Evolutionary conservation across 2,888 invertebrate species (phyloP), one percentile per base, ranked within the genome.

Genomic region (Dryobota labecula): DNA sequence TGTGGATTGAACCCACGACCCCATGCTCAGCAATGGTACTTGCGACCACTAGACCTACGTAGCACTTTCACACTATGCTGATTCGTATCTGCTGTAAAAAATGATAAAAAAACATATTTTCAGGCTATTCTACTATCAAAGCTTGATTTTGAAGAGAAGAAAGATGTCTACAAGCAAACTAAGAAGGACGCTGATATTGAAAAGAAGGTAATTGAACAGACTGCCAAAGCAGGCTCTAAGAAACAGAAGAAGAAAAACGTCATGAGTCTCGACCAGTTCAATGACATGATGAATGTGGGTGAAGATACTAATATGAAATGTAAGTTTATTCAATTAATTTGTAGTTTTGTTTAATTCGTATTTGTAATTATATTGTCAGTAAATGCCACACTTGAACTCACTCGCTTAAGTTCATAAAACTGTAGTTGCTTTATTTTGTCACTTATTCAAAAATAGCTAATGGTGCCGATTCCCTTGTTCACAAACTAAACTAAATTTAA

Each of bases 201-300:
- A 64, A 94, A 94, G 83, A 91, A 93, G 70, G n/a, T 83, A 2
- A 80, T 73, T 27, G 94, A 92, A 9, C 89, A 89, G 90, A 87
- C 93, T 88, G 84, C 92, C 2, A 89, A 90, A 64, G 81, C 90
- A 45, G 90, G 86, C 74, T 89, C 89, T 61, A 95, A 96, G 83
- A 95, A 95, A 79, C 93, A 96, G 88, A 96, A 95, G 86, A 98
- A 97, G 90, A 97, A 97, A 84, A 97, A 97, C 89, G 96, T 97
- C 0, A 98, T 98, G 97, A 97, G 97, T 73, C 93, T 98, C 70
- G 97, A 97, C 74, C 97, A 98, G 91, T 98, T 98, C 89, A 97
- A 97, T 90, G 97, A 96, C 80, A 93, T 97, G 93, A 92, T 96
- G 76, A 90, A 92, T 74, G 82, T 88, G 83, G 88, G 88, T 45